A percentile compares a stretch with the other conserved stretches of the same genome.
phyloP scores from a whole-genome alignment of 2,797 vertebrate genomes.

The Scolopax rusticola region DNA sequence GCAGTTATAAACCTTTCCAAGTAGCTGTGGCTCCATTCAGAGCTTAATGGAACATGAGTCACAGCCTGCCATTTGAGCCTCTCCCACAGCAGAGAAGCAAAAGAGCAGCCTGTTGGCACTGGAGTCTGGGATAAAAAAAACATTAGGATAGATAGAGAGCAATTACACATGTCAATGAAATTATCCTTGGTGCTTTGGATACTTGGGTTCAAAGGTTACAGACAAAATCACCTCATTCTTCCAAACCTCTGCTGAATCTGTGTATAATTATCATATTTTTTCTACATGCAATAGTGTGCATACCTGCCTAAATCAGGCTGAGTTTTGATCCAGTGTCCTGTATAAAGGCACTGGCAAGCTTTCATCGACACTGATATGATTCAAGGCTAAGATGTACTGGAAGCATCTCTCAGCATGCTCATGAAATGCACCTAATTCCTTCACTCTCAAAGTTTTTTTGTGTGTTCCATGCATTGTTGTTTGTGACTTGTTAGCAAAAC shows the following conservation, averaged over 20 bases:
- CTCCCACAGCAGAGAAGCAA: neutral
- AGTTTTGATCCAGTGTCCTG: neutral
- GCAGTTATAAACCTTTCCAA: constrained; percentile 54
- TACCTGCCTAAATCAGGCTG: neutral
- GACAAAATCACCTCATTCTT: neutral
- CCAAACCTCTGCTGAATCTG: neutral
- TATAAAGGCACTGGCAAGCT: neutral
- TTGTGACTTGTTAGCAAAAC: neutral
- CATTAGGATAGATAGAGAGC: neutral
- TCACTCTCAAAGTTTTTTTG: neutral
- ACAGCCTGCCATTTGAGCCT: neutral
- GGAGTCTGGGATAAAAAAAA: neutral
- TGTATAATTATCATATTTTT: neutral
- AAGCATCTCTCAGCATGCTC: neutral
- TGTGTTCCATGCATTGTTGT: neutral
- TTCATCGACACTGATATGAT: neutral
- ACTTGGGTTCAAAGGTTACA: neutral
- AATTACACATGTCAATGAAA: neutral
- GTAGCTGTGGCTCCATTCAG: neutral
- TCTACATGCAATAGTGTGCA: neutral
- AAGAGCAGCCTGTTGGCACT: neutral
- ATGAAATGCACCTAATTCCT: neutral
- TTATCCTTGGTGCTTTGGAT: neutral
- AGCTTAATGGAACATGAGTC: constrained; percentile 46
- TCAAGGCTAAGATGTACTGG: neutral